phyloP scores from a whole-genome alignment of 2,888 invertebrate genomes.

The Axea sp. region DNA sequence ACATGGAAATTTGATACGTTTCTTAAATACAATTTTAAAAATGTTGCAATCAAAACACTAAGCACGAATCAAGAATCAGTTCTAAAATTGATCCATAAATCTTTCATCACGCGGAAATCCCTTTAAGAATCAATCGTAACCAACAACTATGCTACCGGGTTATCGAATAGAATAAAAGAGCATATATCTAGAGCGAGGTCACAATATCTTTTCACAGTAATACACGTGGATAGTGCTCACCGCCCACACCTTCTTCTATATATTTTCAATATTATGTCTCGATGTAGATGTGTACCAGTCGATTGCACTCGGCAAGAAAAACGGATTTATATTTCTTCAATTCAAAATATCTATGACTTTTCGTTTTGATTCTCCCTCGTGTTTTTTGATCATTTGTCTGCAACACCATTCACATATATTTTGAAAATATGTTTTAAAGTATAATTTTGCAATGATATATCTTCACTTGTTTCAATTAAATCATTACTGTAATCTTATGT shows the following conservation, averaged over 20 bases:
- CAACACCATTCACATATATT: too few species aligned
- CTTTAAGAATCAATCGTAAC: conserved; percentile 57
- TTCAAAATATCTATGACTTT: conserved; percentile 27
- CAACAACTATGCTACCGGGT: conserved; percentile 35
- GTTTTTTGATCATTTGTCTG: too few species aligned
- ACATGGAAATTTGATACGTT: conserved; percentile 26
- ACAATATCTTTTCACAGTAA: conserved; percentile 49
- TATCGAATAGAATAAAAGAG: conserved; percentile 30
- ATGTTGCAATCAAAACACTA: conserved; percentile 25
- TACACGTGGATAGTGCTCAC: conserved; percentile 41
- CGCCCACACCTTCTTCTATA: conserved; percentile 44
- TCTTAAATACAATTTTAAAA: conserved; percentile 16
- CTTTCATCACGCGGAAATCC: conserved; percentile 41
- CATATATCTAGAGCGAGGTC: conserved; percentile 51
- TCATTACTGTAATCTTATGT: too few species aligned
- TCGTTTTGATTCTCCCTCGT: too few species aligned
- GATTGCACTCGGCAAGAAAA: conserved; percentile 26
- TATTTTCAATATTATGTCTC: conserved; percentile 35
- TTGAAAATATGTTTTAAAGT: too few species aligned
- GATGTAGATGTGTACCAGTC: conserved; percentile 40
- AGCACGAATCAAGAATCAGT: conserved; percentile 24
- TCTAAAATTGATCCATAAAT: conserved; percentile 46
- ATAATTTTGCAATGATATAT: too few species aligned
- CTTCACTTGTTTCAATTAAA: too few species aligned
- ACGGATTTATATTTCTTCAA: conserved; percentile 28